Evolutionary conservation across 1,140 invertebrate genomes (phyloP).

Genomic region (Conopomorpha cramerella): DNA sequence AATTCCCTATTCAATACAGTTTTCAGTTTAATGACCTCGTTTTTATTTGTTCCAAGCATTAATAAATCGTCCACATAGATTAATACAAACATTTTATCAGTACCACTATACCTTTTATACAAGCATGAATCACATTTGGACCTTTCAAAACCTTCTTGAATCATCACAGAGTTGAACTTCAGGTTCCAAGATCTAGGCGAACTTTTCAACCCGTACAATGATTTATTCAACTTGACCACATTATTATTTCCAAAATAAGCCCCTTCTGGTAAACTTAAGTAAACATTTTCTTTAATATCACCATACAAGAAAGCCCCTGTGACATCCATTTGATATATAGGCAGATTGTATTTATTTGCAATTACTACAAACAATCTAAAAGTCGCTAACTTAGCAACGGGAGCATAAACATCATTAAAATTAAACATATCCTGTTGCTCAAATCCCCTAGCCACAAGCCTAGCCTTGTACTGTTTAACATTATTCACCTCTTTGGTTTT

Average conservation of each 20-base stretch:
- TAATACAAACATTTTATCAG: constrained; percentile 14
- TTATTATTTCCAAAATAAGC: constrained; percentile 11
- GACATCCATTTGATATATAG: constrained; percentile 5
- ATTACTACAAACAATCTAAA: constrained; percentile 12
- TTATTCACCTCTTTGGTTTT: constrained; percentile 14
- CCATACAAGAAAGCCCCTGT: constrained; percentile 4
- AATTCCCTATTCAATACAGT: constrained; percentile 22
- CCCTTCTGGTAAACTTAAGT: constrained; percentile 7
- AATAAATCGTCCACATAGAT: constrained; percentile 38
- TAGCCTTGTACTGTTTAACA: constrained; percentile 15
- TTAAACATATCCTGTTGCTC: constrained; percentile 14
- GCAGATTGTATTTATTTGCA: constrained; percentile 5
- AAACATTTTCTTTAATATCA: constrained; percentile 1
- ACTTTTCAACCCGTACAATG: constrained; percentile 19
- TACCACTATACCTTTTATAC: constrained; percentile 11
- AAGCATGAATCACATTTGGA: constrained; percentile 18
- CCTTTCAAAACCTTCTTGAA: constrained; percentile 13
- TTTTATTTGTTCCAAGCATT: constrained; percentile 14
- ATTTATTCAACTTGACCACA: constrained; percentile 17
- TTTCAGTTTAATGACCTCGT: constrained; percentile 15
- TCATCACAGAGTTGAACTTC: constrained; percentile 18
- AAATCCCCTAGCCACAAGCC: constrained; percentile 17
- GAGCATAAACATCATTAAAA: constrained; percentile 17
- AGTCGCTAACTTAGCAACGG: constrained; percentile 20
- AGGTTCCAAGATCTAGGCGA: constrained; percentile 19